Percentiles rank a stretch among this genome's conserved stretches.
Evolutionary conservation across 2,888 invertebrate species (phyloP).

Genomic region (Hirtodrosophila duncani): DNA sequence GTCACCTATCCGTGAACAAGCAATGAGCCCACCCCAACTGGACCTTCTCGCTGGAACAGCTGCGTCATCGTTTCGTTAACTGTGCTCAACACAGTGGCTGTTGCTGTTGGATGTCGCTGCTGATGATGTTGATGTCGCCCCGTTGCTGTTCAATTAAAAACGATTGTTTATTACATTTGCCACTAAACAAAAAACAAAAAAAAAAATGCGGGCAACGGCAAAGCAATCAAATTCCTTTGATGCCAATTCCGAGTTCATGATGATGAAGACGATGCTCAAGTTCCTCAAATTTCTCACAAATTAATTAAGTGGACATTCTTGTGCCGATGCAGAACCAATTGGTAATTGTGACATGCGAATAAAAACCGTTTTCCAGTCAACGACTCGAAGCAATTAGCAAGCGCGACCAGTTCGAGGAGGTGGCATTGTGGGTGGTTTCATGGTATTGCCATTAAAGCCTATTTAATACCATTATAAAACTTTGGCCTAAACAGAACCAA

Average conservation of each 20-base stretch:
- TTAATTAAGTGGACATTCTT: slow-evolving; percentile 35
- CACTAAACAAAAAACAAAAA: slow-evolving; percentile 29
- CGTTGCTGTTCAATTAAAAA: slow-evolving; percentile 55
- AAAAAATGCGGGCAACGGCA: slow-evolving; percentile 52
- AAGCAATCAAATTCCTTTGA: slow-evolving; percentile 57
- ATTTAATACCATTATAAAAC: slow-evolving; percentile 58
- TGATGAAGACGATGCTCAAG: slow-evolving; percentile 32
- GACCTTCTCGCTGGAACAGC: slow-evolving; percentile 25
- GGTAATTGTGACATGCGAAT: slow-evolving; percentile 40
- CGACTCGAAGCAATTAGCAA: no score
- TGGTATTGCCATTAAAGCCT: slow-evolving; percentile 60
- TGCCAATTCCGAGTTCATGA: no score
- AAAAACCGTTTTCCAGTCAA: no score
- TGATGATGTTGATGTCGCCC: slow-evolving; percentile 7
- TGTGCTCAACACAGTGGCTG: slow-evolving; percentile 22
- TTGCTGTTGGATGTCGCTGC: not conserved
- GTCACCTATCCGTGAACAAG: slow-evolving; percentile 7
- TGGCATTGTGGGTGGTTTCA: no score
- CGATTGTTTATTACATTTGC: slow-evolving; percentile 67
- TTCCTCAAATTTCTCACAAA: slow-evolving; percentile 30
- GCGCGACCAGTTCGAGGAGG: no score
- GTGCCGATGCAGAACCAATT: slow-evolving; percentile 23
- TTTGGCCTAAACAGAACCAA: slow-evolving; percentile 35
- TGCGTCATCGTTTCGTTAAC: slow-evolving; percentile 44
- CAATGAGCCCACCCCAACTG: not conserved